Base-by-base conservation (phyloP, 2,888 invertebrate genomes). In the Drosophila limbata region DNA sequence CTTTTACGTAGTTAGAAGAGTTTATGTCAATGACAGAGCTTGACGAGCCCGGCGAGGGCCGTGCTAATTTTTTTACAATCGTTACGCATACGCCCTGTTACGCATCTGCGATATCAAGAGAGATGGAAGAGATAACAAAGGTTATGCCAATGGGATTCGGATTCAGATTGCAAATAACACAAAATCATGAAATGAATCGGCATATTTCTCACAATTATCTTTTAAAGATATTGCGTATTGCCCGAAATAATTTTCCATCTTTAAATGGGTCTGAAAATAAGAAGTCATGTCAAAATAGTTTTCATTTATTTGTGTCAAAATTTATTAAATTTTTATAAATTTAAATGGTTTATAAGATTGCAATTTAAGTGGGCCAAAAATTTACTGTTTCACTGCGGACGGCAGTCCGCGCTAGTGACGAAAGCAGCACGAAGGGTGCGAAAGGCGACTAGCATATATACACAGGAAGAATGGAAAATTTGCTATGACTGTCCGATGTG, bases 71-170 rank as follows among this genome's bases (percentile, higher is more conserved):
- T 37, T 37, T 37, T 37, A n/a, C 33, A 51, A 25, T 28, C 51
- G 60, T 75, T 55, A 61, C 72, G 64, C 67, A 81, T 84, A 81
- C 75, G 70, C 50, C 68, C 45, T 19, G 67, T 48, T 35, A 57
- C 15, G n/a, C 33, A 17, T n/a, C 55, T 17, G 11, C 17, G 39
- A 28, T 63, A 15, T 13, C 44, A 9, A 10, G 15, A 37, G 35
- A n/a, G 3, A 5, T 25, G 25, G 9, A 19, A 10, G 35, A 31
- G 28, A 8, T 25, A 25, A 8, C 25, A 45, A 45, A 25, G 11
- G 40, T 11, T 42, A 21, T 21, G 9, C 15, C 19, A 45, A 51
- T 33, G 33, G n/a, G 39, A 39, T 15, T 15, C 11, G 5, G 11
- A 28, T 25, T n/a, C 3, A 51, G 51, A 37, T 51, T 51, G 13